Base-by-base conservation (phyloP, 2,797 vertebrate species). In the Cuculus canorus region DNA sequence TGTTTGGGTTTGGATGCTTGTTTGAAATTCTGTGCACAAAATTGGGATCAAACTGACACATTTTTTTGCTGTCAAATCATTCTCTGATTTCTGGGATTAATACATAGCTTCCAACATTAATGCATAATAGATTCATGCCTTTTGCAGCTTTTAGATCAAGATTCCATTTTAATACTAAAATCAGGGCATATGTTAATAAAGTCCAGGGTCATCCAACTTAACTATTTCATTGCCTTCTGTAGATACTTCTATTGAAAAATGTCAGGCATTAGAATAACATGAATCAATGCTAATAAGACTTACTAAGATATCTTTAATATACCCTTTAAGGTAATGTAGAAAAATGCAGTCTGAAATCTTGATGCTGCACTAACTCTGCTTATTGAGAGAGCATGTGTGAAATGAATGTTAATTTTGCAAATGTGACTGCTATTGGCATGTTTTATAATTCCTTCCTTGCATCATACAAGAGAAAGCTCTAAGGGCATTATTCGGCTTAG, bases 361-460 rank as follows among this genome's bases (percentile, higher is more conserved):
- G 78, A n/a, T 61, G 68, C 53, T 69, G 60, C 41, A 65, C 41
- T 77, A 56, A 54, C 28, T 82, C 41, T 71, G 28, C 53, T 88
- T 92, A 68, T 63, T 92, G 73, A 69, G 47, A 73, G 16, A 37
- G 10, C 10, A 7, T 30, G 7, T 92, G 73, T 82, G 83, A 82
- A 80, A 86, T 71, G 60, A 86, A 86, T 93, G 48, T 27, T 93
- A 86, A 84, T 84, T 53, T 33, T 56, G 86, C 27, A 88, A 92
- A 92, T 93, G 66, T 21, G 4, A 82, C 92, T 86, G 6, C 13
- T 39, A 59, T 86, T 71, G 71, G 45, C 30, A 27, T 80, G 27
- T 88, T 96, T 91, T 93, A 80, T 47, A 84, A 24, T 93, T 64
- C 33, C 12, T 94, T 89, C 65, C 56, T 75, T 94, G 75, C 61